These are phyloP conservation scores for Actinernus sp. DNA, from an alignment of 92 coral and sea anemone genomes.

Conservation along the genomic window DNA sequence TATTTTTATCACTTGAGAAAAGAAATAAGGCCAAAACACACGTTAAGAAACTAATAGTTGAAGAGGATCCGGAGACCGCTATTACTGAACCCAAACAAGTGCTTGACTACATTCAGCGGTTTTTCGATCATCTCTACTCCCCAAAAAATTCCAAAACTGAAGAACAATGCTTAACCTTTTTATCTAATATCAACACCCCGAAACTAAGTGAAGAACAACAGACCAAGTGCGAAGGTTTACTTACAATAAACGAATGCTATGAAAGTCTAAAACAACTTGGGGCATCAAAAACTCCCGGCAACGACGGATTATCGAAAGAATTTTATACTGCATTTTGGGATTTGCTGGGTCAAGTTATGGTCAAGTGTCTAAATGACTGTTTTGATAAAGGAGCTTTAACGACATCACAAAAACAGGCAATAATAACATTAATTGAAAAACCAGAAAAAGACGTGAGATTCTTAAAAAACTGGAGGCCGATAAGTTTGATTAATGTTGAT, in stretches of 20 bases:
- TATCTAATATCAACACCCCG: not conserved
- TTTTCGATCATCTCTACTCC: not conserved
- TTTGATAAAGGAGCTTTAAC: not conserved
- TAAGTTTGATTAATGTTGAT: constrained; percentile 24
- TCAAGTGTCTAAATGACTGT: constrained; percentile 1
- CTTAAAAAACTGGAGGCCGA: constrained; percentile 5
- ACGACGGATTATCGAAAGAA: constrained; percentile 1
- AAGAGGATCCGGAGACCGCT: too few species aligned
- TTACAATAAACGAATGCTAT: not conserved
- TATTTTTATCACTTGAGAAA: too few species aligned
- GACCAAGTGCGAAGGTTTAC: not conserved
- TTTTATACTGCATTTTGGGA: constrained; percentile 1
- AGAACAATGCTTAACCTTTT: constrained; percentile 1
- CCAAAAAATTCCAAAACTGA: not conserved
- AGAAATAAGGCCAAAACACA: too few species aligned
- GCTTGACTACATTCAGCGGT: too few species aligned
- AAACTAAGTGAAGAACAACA: not conserved
- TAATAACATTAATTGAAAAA: constrained; percentile 9
- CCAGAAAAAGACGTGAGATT: constrained; percentile 11
- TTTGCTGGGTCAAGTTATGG: constrained; percentile 4
- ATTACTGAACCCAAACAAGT: too few species aligned
- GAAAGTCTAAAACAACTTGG: constrained; percentile 17
- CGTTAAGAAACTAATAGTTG: too few species aligned
- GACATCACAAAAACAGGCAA: constrained; percentile 8
- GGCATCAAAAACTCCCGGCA: constrained; percentile 5